Base-by-base conservation (phyloP, 2,888 invertebrate species). In the Tribolium freemani region DNA sequence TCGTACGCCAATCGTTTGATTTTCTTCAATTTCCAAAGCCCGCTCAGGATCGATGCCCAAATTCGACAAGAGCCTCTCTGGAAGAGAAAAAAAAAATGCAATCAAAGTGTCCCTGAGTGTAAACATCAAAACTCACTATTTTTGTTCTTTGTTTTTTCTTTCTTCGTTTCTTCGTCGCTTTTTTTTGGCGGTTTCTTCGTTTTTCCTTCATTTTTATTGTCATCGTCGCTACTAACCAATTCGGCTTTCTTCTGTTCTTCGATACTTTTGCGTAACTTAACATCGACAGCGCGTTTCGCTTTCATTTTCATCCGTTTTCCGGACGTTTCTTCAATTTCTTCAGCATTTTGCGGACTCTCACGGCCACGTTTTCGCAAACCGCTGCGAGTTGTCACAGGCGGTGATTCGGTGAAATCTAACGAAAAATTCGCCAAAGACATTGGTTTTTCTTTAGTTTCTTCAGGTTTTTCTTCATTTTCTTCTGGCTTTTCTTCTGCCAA, bases 1-100 rank as follows among this genome's bases (percentile, higher is more conserved):
- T 5, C 96, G 87, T 3, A 95, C 93, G 0, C 94, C 92, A 0
- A 66, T 50, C 21, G 48, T 77, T 76, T 16, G 38, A 4, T 48
- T 46, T 0, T 78, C 70, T 0, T 79, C 76, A 54, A 83, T 53
- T 4, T 9, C 48, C 38, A 63, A 51, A 0, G 48, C 21, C 66
- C 79, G 80, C 57, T 86, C 86, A 44, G 84, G 84, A 31, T 87
- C 86, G 31, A 89, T 87, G 75, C 88, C 88, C 68, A 90, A 80
- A 21, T 88, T 88, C 6, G 88, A 81, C n/a, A 89, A 81, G 79
- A 88, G 84, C 81, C 87, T 85, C 74, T 85, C 86, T 86, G 58
- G 46, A 8, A 57, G 16, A 56, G 57, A n/a, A 20, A 56, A 63
- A 9, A 21, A 57, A 8, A 69, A 21, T 26, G 3, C 21, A 26